These are phyloP conservation scores for Myocastor coypus DNA, from an alignment of 2,113 vertebrate species.

Conservation along the genomic window DNA sequence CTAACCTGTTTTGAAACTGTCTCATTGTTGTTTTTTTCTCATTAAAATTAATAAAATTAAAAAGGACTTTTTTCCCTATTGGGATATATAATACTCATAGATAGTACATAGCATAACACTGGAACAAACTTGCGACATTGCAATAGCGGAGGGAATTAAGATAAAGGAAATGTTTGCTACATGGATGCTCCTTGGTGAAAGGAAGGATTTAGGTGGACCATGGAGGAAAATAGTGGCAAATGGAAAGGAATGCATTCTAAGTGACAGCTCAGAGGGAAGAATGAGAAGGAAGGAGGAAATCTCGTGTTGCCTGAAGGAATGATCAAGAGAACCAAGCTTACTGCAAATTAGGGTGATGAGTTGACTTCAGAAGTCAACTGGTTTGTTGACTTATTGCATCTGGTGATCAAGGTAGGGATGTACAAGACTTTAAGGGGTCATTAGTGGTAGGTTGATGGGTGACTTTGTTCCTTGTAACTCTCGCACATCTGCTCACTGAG, in stretches of 20 bases:
- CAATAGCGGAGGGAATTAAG: constrained; percentile 3
- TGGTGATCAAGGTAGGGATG: background rate
- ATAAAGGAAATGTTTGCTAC: constrained; percentile 46
- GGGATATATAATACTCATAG: background rate
- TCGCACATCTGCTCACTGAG: background rate
- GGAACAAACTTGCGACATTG: constrained; percentile 29
- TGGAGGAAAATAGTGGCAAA: background rate
- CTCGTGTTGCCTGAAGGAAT: background rate
- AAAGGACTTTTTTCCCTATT: background rate
- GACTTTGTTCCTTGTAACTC: background rate
- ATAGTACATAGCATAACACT: background rate
- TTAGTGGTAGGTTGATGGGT: too few species aligned
- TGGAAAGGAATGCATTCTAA: constrained; percentile 32
- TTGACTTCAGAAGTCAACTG: background rate
- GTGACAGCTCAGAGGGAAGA: background rate
- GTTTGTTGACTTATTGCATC: constrained; percentile 3
- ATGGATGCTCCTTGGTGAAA: constrained; percentile 32
- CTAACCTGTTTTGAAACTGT: too few species aligned
- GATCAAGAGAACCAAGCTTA: background rate
- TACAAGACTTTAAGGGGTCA: background rate
- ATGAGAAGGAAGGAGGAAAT: background rate
- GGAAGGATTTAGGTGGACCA: background rate
- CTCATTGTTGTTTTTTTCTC: too few species aligned
- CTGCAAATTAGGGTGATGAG: background rate
- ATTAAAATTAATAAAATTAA: too few species aligned